These are phyloP conservation scores for Cactoblastis cactorum DNA, from an alignment of 2,888 invertebrate genomes.

Conservation along the genomic window DNA sequence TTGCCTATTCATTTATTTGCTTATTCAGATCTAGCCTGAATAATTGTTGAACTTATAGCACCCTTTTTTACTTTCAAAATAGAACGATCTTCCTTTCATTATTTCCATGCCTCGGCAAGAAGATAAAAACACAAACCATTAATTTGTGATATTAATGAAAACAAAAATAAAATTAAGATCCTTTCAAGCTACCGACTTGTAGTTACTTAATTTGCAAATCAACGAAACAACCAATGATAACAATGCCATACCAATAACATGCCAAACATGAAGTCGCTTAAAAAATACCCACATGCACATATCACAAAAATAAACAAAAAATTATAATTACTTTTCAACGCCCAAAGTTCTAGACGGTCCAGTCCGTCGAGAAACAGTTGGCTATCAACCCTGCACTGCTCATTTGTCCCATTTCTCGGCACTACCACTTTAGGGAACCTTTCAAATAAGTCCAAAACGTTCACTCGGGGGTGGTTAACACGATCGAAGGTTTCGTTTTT, in stretches of 20 bases:
- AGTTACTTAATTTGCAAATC: not conserved
- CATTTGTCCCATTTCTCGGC: constrained; percentile 66
- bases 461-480: constrained; percentile 43
- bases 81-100: too few relatives aligned
- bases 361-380: constrained; percentile 56
- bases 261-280: too few relatives aligned
- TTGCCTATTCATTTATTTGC: too few relatives aligned
- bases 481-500: constrained; percentile 49
- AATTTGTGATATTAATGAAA: too few relatives aligned
- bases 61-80: too few relatives aligned
- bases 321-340: constrained; percentile 71
- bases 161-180: too few relatives aligned
- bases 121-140: too few relatives aligned
- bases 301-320: constrained; percentile 14
- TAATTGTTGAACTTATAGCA: too few relatives aligned
- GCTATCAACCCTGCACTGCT: constrained; percentile 66
- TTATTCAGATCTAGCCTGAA: too few relatives aligned
- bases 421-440: constrained; percentile 65
- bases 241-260: too few relatives aligned
- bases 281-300: constrained; percentile 8
- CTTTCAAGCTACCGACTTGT: too few relatives aligned
- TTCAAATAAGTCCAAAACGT: constrained; percentile 60
- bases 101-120: too few relatives aligned
- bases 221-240: not conserved
- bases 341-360: constrained; percentile 70